A percentile compares a stretch with the other conserved stretches of the same genome.
These are phyloP conservation scores for Lagopus leucura DNA, from an alignment of 2,113 vertebrate genomes.

Conservation along the genomic window DNA sequence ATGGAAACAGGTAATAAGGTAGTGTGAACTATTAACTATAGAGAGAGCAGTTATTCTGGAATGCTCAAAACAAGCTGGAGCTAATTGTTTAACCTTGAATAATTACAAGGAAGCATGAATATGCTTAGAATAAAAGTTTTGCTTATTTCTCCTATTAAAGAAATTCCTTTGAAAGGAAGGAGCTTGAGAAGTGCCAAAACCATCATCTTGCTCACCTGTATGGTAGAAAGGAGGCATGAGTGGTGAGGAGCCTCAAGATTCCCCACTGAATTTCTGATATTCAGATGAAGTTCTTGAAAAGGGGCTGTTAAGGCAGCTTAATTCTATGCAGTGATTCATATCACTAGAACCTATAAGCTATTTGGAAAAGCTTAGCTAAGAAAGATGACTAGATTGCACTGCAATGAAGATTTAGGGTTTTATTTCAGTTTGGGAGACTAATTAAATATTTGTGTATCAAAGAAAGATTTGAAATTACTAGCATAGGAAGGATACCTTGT, in stretches of 20 bases:
- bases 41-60: not conserved
- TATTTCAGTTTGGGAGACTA: not conserved
- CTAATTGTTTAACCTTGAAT: not conserved
- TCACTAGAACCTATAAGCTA: not conserved
- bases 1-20: not conserved
- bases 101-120: not conserved
- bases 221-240: not conserved
- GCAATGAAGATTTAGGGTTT: not conserved
- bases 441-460: not conserved
- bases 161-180: not conserved
- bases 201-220: accelerated
- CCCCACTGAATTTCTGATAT: not conserved
- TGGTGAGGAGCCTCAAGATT: not conserved
- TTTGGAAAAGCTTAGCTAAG: not conserved
- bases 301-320: not conserved
- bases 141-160: not conserved
- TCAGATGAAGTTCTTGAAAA: not conserved
- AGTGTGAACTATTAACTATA: not conserved
- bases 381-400: not conserved
- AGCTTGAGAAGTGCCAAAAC: not conserved
- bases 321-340: not conserved
- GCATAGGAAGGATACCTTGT: not conserved
- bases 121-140: not conserved
- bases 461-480: not conserved
- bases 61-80: not conserved